Evolutionary conservation across 2,888 invertebrate genomes (phyloP), one percentile per base, ranked within the genome.

Genomic region (Hirtodrosophila cameraria): DNA sequence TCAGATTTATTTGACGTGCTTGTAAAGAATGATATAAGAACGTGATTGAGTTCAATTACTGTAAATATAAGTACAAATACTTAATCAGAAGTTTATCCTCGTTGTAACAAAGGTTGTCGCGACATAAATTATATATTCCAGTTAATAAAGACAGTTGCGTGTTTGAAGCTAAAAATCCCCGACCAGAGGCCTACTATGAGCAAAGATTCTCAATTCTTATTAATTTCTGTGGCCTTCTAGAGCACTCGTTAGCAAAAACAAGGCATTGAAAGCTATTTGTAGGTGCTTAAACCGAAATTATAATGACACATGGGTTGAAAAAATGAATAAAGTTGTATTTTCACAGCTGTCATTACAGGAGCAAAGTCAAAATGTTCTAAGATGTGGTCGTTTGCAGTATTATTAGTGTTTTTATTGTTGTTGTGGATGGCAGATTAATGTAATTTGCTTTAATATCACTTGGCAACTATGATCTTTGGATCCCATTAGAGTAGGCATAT

Each of bases 381-480:
- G 20, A 31, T 46, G n/a, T 13, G 49, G 7, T 46, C 57, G 58
- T 46, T 31, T 45, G 48, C 50, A 70, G 39, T 67, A 55, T 33
- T 57, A 41, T 20, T 41, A 30, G 16, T 50, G 25, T 23, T 41
- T 27, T 31, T 39, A 20, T 52, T 58, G 9, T 41, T 49, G 28
- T 42, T 61, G 46, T 38, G 50, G 35, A 39, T 31, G 23, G 27
- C 35, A 48, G 65, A 77, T 68, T 76, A 72, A 53, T 64, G 65
- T 60, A 69, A 79, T 70, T 80, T 65, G 53, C 67, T 64, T 62
- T 63, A 75, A 75, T 71, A 63, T 63, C 46, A 35, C 57, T 55
- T 23, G 60, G 46, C 64, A 62, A 50, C 60, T 65, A 6, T 76
- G 84, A 86, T 75, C 86, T 82, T 86, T 82, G 84, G 36, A 60